Base-by-base conservation (phyloP, 1,140 invertebrate genomes). In the Antheraea mylitta region DNA sequence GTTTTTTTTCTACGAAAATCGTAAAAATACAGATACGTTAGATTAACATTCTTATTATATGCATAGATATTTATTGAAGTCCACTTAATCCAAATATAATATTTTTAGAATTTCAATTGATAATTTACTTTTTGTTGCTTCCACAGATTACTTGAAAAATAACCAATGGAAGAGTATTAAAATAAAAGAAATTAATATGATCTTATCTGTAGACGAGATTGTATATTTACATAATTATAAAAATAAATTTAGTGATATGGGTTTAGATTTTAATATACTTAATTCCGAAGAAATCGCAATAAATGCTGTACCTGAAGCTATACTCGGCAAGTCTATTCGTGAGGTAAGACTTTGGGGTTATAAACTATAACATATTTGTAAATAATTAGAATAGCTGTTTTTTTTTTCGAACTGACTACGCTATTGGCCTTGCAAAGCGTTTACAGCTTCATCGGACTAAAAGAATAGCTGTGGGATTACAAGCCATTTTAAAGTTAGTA, bases 271-370 rank as follows among this genome's bases (percentile, higher is more conserved):
- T 85, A 79, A 69, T 19, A 76, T 82, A 66, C 48, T 76, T 19
- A 72, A 77, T 53, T 70, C 79, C 42, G 63, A 58, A 58, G 70
- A 80, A 70, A 75, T 91, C 30, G 67, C 72, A 6, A 64, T 91
- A 7, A 77, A 70, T 74, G 72, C 73, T 72, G 81, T 89, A 72
- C 89, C 87, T 18, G 71, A 83, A 73, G 87, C 89, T 2, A 86
- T 91, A 66, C 63, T 86, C 42, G 87, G 89, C n/a, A 88, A 86
- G 77, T 75, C 83, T 72, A 71, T 69, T 9, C 82, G 87, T 77
- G 78, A 81, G 79, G 86, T 89, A 82, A 79, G 19, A 22, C 42
- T 18, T 59, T 30, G 53, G 0, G 37, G 7, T 63, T 7, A 13
- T 30, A 63, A 37, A 36, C 30, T 18, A 60, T 64, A n/a, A 64